Evolutionary conservation across 2,888 invertebrate genomes (phyloP), one percentile per base, ranked within the genome.

Genomic region (Trichacis sp.): DNA sequence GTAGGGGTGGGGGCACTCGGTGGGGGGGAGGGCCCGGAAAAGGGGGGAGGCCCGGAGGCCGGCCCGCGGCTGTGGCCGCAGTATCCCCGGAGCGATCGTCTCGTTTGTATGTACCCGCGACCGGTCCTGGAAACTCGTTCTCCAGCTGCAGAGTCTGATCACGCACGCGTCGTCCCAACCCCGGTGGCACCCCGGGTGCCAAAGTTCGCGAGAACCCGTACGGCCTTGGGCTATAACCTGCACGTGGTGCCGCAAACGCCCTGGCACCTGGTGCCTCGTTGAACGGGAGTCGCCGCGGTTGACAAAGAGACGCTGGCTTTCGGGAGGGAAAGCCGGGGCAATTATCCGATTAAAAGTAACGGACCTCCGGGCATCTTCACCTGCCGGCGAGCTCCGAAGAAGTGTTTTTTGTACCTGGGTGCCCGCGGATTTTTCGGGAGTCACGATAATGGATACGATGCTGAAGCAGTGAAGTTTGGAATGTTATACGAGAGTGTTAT

Each of bases 51-150:
- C 80, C 80, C 84, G 82, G 79, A 82, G 83, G 83, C 80, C 82
- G 81, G 82, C 83, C 83, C 76, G 81, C 84, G 84, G 85, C 84
- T 78, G 73, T 78, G 73, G 77, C 78, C 33, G 84, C 84, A 83
- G 83, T 83, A 79, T 84, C 82, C 85, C 86, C 82, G 84, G 83
- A 82, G 84, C 83, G 82, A 86, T 84, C 84, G 84, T 81, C 82
- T 79, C 80, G 82, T 79, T 78, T 80, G 81, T 84, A 24, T 24
- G 24, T n/a, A n/a, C n/a, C n/a, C n/a, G n/a, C n/a, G n/a, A n/a
- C n/a, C n/a, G n/a, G n/a, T n/a, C 24, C 8, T 3, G 8, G 8
- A 24, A 24, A 24, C 24, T 24, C 24, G 24, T 24, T 24, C 24
- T 24, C 8, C 24, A 24, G 24, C 24, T 24, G 24, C 24, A 24